These are phyloP conservation scores for Plecotus auritus DNA, from an alignment of 2,113 vertebrate species.

Conservation along the genomic window DNA sequence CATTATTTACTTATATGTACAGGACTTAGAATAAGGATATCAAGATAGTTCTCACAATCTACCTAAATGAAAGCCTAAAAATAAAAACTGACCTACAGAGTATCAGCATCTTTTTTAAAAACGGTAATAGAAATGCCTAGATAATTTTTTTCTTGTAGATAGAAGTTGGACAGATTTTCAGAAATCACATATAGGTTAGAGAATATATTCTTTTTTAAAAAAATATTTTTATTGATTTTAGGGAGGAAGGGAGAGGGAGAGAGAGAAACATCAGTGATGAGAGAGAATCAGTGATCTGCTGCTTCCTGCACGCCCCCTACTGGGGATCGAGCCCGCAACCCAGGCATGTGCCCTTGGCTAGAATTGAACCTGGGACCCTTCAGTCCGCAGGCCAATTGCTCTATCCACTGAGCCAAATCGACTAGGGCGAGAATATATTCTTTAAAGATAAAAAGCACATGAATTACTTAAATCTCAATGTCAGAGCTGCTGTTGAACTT, in stretches of 20 bases:
- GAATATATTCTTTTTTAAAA: neutral
- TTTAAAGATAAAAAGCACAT: conserved; percentile 21
- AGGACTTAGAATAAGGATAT: neutral
- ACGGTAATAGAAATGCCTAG: neutral
- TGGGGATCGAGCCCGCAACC: no score
- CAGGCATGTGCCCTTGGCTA: no score
- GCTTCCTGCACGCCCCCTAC: no score
- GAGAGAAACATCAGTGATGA: no score
- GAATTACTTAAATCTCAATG: neutral
- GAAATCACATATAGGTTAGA: neutral
- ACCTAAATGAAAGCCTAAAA: neutral
- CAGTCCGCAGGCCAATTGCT: no score
- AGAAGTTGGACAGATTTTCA: conserved; percentile 3
- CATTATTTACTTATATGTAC: conserved; percentile 14
- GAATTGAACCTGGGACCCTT: no score
- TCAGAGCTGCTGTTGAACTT: conserved; percentile 53
- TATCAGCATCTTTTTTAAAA: neutral
- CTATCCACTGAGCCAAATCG: no score
- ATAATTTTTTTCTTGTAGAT: neutral
- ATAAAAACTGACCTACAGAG: conserved; percentile 28
- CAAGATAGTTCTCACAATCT: conserved; percentile 16
- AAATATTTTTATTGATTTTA: no score
- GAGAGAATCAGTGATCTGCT: no score
- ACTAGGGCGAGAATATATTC: neutral
- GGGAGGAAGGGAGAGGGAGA: no score